Evolutionary conservation across 1,140 invertebrate genomes (phyloP), one percentile per base, ranked within the genome.

Genomic region (Notospermus geniculatus): DNA sequence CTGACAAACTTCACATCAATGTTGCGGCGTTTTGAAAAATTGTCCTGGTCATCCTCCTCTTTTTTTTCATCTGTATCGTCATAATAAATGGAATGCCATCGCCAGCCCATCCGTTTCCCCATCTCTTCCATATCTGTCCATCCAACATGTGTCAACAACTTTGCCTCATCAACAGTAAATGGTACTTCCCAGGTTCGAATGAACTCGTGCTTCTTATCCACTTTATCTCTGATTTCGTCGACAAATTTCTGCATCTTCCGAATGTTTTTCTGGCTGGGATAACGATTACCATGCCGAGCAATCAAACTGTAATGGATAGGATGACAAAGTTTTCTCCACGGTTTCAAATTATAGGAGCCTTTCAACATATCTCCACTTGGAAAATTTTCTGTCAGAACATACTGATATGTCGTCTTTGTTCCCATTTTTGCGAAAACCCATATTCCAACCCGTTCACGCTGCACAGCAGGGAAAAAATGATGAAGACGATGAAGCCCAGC

Each of bases 1-100:
- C 64, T 54, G 30, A 70, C 54, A 62, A 71, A 70, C 63, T 65
- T 55, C 36, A 74, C 46, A 58, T 63, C 66, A 19, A 36, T 4
- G 15, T 36, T 36, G 32, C 15, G 15, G 32, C 32, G 32, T 36
- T 36, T 36, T 4, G n/a, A n/a, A n/a, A 30, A 22, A 30, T 57
- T 29, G 32, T 28, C n/a, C 22, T 23, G 19, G 32, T 28, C 23
- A 22, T 17, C 36, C 22, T 36, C 30, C 17, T 36, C 22, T 30
- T 57, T 23, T 17, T 17, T 30, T n/a, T 32, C 30, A 2, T 57
- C 25, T 7, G 4, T 30, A 17, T 23, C 28, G 22, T 36, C 30
- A n/a, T 23, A n/a, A 30, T 7, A 23, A 9, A 29, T 36, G 15
- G 32, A 32, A 57, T 39, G 28, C 23, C 23, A 29, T 15, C 25